Conservation (phyloP, 2,113 vertebrate species). For the Poeciliopsis occidentalis region DNA sequence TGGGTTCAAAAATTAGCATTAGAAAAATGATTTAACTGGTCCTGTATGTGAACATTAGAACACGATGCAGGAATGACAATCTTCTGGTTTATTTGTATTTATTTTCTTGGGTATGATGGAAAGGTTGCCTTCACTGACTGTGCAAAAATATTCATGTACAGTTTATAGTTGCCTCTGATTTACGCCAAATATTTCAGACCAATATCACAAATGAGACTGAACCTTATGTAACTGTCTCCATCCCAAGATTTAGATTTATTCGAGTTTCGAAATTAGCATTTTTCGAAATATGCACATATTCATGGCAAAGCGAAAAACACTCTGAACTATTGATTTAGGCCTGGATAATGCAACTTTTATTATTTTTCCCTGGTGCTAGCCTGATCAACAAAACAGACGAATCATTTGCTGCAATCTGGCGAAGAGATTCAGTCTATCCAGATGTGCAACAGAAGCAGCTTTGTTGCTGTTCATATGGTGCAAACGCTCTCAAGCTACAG, state of each 20-base stretch:
- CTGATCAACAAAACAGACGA: constrained; percentile 14
- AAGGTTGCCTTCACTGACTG: background rate
- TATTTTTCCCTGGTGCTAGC: constrained; percentile 66
- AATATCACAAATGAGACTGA: constrained; percentile 19
- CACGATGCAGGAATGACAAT: constrained; percentile 32
- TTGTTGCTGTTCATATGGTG: constrained; percentile 51
- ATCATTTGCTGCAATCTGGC: constrained; percentile 35
- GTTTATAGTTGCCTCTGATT: constrained; percentile 8
- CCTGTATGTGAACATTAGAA: constrained; percentile 45
- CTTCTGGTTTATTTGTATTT: constrained; percentile 6
- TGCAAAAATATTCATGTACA: background rate
- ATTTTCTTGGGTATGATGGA: background rate
- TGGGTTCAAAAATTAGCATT: background rate
- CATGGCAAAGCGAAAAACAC: background rate
- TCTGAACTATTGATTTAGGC: constrained; percentile 31
- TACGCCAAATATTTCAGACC: constrained; percentile 57
- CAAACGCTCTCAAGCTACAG: constrained; percentile 39
- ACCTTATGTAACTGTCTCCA: background rate
- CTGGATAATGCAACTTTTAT: constrained; percentile 13
- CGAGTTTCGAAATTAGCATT: background rate
- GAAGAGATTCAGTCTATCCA: constrained; percentile 21
- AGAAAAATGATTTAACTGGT: constrained; percentile 23
- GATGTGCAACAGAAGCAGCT: constrained; percentile 41
- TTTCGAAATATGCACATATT: background rate
- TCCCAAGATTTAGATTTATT: background rate